Base-by-base conservation (phyloP, 2,888 invertebrate species). In the Osedax frankpressi region DNA sequence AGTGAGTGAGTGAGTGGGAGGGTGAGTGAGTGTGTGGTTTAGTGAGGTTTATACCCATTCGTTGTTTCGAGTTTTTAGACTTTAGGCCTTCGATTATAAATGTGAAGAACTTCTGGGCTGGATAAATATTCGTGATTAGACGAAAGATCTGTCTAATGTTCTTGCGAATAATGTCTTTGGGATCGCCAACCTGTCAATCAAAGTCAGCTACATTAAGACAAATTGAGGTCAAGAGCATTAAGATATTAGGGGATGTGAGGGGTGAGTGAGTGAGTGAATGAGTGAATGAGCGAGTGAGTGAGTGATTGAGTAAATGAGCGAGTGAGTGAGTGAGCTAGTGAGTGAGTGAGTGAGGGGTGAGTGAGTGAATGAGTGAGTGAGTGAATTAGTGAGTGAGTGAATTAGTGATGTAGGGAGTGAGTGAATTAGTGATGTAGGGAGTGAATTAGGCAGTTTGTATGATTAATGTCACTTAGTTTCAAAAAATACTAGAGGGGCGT, bases 41-140 rank as follows among this genome's bases (percentile, higher is more conserved):
- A 44, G n/a, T n/a, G n/a, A n/a, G n/a, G n/a, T n/a, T n/a, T 30
- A 28, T 14, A 77, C 90, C 90, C 80, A 94, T 91, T 81, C 96
- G 88, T 83, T 96, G 96, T 63, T 96, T 88, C 0, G 96, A 92
- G 85, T 96, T 97, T 85, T 98, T 98, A 0, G 95, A 94, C 82
- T 94, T 94, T 19, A 96, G 85, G 1, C 95, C 97, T 79, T 97
- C 96, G 90, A 95, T 92, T 25, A 96, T 87, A 79, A 91, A 92
- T 0, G 90, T 89, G 81, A 94, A 95, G 77, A 96, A 87, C 84
- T 94, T 93, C 76, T 90, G 90, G 30, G 92, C 90, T 0, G 94
- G 90, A 86, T 93, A 94, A 3, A 96, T 89, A 3, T 89, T 87
- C 77, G 90, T 90, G 72, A 95, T 90, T 84, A 91, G 91, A 79